Conservation (phyloP, 2,797 vertebrate species). For the Masticophis lateralis region DNA sequence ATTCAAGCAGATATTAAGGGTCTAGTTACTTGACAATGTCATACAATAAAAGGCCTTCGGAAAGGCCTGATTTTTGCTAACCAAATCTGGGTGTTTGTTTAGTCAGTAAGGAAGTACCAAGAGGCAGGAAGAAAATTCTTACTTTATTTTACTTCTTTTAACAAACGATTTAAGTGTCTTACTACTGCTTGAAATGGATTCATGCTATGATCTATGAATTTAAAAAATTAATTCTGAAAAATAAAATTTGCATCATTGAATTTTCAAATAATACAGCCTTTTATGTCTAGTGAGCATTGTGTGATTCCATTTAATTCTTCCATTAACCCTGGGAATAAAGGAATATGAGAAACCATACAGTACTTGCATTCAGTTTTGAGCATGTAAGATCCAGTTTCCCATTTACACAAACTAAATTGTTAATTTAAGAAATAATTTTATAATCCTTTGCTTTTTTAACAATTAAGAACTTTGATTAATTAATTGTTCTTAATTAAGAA, state of each 20-base stretch:
- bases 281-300: not conserved
- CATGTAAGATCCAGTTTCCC: not conserved
- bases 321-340: not conserved
- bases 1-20: not conserved
- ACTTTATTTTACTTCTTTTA: not conserved
- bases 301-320: not conserved
- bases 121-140: not conserved
- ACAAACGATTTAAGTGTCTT: not conserved
- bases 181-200: not conserved
- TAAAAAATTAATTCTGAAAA: not conserved
- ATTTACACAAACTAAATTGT: not conserved
- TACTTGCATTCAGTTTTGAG: not conserved
- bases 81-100: not conserved
- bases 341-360: not conserved
- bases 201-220: not conserved
- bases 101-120: not conserved
- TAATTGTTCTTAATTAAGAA: too few species aligned
- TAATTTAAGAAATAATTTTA: not conserved
- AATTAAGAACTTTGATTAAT: not conserved
- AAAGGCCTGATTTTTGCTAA: not conserved
- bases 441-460: not conserved
- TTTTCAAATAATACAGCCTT: not conserved
- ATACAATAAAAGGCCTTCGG: not conserved
- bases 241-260: not conserved
- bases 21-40: not conserved